Evolutionary conservation across 1,140 invertebrate genomes (phyloP), one percentile per base, ranked within the genome.

Genomic region (Diabrotica virgifera): DNA sequence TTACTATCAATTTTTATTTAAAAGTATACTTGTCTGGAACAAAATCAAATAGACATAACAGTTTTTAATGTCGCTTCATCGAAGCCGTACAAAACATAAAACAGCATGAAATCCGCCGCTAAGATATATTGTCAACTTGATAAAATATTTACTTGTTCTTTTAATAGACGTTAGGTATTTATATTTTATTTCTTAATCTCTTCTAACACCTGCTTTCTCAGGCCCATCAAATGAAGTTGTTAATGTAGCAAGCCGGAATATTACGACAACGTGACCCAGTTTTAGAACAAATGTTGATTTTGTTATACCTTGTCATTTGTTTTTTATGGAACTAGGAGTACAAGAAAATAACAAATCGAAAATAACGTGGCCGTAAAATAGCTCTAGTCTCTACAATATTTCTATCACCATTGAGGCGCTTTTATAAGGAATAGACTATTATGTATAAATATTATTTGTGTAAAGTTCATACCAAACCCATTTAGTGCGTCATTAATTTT

Each of bases 161-260:
- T 46, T 46, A 46, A 46, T 46, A 46, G 40, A 46, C 40, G 40
- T 46, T 5, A 46, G 40, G 40, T 46, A 46, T 46, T 46, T 46
- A 46, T 46, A 46, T 46, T 46, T 46, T 46, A 46, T 46, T 46
- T 46, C 40, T 46, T 46, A 46, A 46, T 46, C 40, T 46, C 40
- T 46, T n/a, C n/a, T n/a, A 46, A 46, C 40, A 46, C 40, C 40
- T 46, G 40, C 40, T 46, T 46, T 46, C 40, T 46, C 40, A 46
- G 40, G 40, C 8, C 40, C n/a, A 46, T 46, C 40, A n/a, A 46
- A 46, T 46, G n/a, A n/a, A 46, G 40, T 46, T 46, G n/a, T 46
- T 10, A 46, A 46, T 46, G 40, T 46, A 24, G 24, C 24, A 24
- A 24, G 24, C 24, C 24, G 24, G 24, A 24, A 24, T 24, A 24